Evolutionary conservation across 2,888 invertebrate genomes (phyloP).

Genomic region (Epiblema foenella): DNA sequence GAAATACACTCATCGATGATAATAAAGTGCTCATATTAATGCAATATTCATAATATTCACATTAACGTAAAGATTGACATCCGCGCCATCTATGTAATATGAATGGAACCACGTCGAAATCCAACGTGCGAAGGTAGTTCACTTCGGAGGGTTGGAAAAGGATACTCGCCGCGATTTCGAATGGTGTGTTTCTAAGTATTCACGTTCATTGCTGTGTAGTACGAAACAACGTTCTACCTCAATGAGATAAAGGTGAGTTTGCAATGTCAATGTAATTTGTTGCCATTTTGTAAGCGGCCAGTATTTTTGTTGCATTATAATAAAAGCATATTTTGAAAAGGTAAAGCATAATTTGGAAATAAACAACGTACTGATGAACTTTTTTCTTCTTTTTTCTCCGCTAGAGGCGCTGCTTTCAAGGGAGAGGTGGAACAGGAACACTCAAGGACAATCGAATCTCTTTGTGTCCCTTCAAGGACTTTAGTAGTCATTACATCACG

Average conservation of each 20-base stretch:
- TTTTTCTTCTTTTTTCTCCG: conserved; percentile 46
- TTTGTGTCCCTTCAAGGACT: conserved; percentile 33
- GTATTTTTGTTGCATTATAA: conserved; percentile 11
- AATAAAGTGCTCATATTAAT: no score
- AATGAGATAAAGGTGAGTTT: not conserved
- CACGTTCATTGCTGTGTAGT: not conserved
- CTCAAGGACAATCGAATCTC: conserved; percentile 34
- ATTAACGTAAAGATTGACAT: conserved; percentile 25
- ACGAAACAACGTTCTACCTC: conserved; percentile 9
- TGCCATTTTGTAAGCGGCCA: conserved; percentile 3
- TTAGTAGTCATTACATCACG: conserved; percentile 34
- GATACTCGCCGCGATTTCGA: conserved; percentile 20
- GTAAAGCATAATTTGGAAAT: not conserved
- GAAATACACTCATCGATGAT: no score
- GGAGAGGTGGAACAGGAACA: conserved; percentile 47
- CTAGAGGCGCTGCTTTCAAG: conserved; percentile 53
- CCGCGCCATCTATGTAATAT: conserved; percentile 58
- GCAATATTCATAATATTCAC: not conserved
- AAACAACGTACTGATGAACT: conserved; percentile 20
- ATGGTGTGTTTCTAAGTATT: conserved; percentile 39
- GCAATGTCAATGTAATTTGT: not conserved
- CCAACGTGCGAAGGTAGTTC: conserved; percentile 29
- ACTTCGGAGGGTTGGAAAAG: conserved; percentile 45
- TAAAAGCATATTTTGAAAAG: no score
- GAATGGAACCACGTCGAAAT: conserved; percentile 43